Percentiles rank a stretch among this genome's conserved stretches.
phyloP scores from a whole-genome alignment of 2,888 invertebrate genomes.

The Cerastis leucographa region DNA sequence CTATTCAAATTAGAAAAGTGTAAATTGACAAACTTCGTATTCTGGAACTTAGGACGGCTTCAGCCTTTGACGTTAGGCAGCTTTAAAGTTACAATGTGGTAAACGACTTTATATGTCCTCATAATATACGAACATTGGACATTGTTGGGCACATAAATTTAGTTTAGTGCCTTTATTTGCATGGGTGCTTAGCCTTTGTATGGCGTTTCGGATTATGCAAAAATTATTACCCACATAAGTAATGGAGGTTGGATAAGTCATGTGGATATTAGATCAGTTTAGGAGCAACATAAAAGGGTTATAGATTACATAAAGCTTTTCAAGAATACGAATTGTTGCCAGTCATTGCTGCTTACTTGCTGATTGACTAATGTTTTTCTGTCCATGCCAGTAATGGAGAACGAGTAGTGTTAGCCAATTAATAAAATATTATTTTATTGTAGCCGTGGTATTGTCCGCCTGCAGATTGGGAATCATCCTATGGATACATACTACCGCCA shows the following conservation, averaged over 20 bases:
- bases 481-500: not conserved
- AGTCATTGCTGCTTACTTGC: not conserved
- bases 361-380: not conserved
- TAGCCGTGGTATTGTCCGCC: too few species aligned
- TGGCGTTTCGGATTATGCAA: slow-evolving; percentile 61
- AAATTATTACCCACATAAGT: slow-evolving; percentile 54
- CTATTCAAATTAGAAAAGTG: slow-evolving; percentile 29
- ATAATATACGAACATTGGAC: slow-evolving; percentile 62
- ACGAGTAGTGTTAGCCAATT: not conserved
- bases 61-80: slow-evolving; percentile 46
- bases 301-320: slow-evolving; percentile 16
- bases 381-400: not conserved
- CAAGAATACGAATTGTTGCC: not conserved
- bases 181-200: slow-evolving; percentile 55
- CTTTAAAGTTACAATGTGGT: slow-evolving; percentile 65
- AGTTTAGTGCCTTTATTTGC: slow-evolving; percentile 66
- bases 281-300: slow-evolving; percentile 10
- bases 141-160: slow-evolving; percentile 66
- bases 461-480: not conserved
- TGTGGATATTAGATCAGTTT: slow-evolving; percentile 42
- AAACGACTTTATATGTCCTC: slow-evolving; percentile 59
- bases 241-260: slow-evolving; percentile 26
- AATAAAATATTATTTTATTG: not conserved
- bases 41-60: slow-evolving; percentile 24
- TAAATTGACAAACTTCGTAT: slow-evolving; percentile 22